Evolutionary conservation across 2,113 vertebrate species (phyloP).

Genomic region (Psilopsiagon aurifrons): DNA sequence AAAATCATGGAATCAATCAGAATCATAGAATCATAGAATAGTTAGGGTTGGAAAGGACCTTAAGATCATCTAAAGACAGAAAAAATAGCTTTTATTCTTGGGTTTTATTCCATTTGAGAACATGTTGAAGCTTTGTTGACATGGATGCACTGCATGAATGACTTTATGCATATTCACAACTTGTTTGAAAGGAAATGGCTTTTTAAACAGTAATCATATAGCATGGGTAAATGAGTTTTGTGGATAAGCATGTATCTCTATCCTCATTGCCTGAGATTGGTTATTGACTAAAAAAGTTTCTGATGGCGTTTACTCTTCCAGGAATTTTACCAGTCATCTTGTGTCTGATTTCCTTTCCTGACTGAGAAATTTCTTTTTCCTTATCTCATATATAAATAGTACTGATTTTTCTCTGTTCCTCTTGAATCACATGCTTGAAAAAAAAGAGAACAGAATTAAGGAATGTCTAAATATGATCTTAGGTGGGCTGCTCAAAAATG

Average conservation of each 20-base stretch:
- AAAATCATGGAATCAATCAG: not conserved
- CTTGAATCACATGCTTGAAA: not conserved
- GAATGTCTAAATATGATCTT: not conserved
- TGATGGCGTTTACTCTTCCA: not conserved
- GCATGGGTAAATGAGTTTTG: not conserved
- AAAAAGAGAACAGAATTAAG: not conserved
- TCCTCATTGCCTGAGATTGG: not conserved
- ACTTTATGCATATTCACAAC: conserved; percentile 42
- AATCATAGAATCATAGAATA: no score
- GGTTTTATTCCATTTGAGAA: not conserved
- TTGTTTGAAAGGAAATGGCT: conserved; percentile 21
- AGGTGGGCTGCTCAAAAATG: not conserved
- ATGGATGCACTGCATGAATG: not conserved
- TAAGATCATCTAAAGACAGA: not conserved
- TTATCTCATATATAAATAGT: not conserved
- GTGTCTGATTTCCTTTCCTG: not conserved
- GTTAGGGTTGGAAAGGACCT: no score
- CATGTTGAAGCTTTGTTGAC: not conserved
- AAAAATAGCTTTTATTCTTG: not conserved
- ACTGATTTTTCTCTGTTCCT: not conserved
- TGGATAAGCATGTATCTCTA: not conserved
- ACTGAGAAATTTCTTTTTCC: not conserved
- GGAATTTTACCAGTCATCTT: not conserved
- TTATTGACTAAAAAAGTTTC: not conserved
- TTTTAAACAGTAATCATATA: conserved; percentile 39